Base-by-base conservation (phyloP, 92 coral and sea anemone genomes). In the Parazoanthus atlanticus region DNA sequence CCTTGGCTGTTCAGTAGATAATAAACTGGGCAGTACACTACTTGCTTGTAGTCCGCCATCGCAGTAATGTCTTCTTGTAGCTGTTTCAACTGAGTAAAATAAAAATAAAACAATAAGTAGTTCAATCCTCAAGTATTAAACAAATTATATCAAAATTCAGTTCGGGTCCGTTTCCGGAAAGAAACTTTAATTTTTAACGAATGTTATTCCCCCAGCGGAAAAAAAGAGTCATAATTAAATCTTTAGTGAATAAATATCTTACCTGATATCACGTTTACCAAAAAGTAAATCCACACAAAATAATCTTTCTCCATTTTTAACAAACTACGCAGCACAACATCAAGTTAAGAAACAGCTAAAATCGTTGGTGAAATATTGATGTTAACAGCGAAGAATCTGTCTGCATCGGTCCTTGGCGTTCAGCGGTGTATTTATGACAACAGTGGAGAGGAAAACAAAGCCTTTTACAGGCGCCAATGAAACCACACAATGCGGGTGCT, bases 401-500 rank as follows among this genome's bases (percentile, higher is more conserved):
- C 56, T 64, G 75, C 56, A 36, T 25, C 76, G 32, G 75, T 82
- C 54, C 61, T n/a, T 36, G 23, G 61, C 13, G 86, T 34, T 66
- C 86, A 82, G 86, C 76, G 86, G 86, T 82, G 54, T 66, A 34
- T 36, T 82, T 7, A 29, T 23, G 58, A 82, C 76, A 36, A n/a
- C 33, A 33, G 9, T n/a, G 32, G 49, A 36, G 56, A 25, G 34
- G n/a, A 82, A 65, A 82, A 82, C 86, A 82, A 82, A 82, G 86
- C 75, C 32, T 23, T 82, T 82, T 25, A 82, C 73, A 19, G 31
- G 89, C 61, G 82, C 80, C 67, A 8, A 10, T 28, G 47, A 86
- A 71, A 74, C 82, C 82, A 25, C 89, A 71, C 10, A 13, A 40
- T 25, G 66, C 81, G 73, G 89, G 82, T 86, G 82, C 81, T 86